These are phyloP conservation scores for Harlomillsia oculata DNA, from an alignment of 1,140 invertebrate species.

Conservation along the genomic window DNA sequence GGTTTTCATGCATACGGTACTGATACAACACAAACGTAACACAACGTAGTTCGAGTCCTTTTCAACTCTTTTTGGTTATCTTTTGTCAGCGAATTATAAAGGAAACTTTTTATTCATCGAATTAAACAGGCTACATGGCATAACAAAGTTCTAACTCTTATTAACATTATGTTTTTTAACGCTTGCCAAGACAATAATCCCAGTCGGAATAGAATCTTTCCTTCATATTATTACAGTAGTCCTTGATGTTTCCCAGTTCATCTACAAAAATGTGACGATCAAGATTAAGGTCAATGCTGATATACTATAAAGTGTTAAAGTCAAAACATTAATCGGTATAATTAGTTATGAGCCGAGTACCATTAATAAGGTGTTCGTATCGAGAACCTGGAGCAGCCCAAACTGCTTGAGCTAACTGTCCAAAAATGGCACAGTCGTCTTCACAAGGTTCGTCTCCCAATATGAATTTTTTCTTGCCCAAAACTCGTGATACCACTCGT, in stretches of 20 bases:
- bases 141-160: too few relatives aligned
- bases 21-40: too few relatives aligned
- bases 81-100: too few relatives aligned
- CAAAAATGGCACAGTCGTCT: constrained; percentile 44
- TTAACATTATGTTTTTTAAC: too few relatives aligned
- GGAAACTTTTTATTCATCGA: too few relatives aligned
- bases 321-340: neutral
- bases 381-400: constrained; percentile 41
- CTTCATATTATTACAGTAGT: constrained; percentile 18
- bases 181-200: constrained; percentile 11
- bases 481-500: constrained; percentile 16
- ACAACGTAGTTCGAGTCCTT: too few relatives aligned
- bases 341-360: too few relatives aligned
- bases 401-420: constrained; percentile 39
- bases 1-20: too few relatives aligned
- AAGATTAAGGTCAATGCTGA: neutral
- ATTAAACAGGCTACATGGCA: too few relatives aligned
- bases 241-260: constrained; percentile 16
- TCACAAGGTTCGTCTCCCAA: constrained; percentile 41
- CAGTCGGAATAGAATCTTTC: constrained; percentile 18
- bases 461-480: constrained; percentile 37
- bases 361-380: constrained; percentile 36
- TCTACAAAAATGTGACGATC: constrained; percentile 2
- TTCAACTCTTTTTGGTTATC: too few relatives aligned
- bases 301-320: neutral